phyloP scores from a whole-genome alignment of 2,888 invertebrate genomes.

The Elysia crispata region DNA sequence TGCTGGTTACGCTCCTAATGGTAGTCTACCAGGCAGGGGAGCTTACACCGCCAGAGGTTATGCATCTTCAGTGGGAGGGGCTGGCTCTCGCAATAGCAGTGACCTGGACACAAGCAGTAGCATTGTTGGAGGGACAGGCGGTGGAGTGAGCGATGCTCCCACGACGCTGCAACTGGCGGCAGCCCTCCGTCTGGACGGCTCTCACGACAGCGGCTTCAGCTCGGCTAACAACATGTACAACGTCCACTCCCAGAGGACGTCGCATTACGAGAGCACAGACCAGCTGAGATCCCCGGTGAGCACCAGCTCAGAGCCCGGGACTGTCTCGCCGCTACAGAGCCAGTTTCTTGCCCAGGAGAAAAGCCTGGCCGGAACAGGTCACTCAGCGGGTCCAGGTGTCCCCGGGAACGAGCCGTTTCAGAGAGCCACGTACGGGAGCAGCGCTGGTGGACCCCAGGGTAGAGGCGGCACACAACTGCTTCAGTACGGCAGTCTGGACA shows the following conservation, averaged over 20 bases:
- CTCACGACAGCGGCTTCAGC: conserved; percentile 62
- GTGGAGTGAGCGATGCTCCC: too few relatives aligned
- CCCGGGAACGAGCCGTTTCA: conserved; percentile 42
- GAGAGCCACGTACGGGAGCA: conserved; percentile 18
- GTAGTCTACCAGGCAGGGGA: conserved; percentile 4
- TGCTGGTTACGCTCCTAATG: conserved; percentile 50
- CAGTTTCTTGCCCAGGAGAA: neutral
- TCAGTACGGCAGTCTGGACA: conserved; percentile 65
- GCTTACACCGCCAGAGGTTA: neutral
- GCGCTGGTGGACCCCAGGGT: conserved; percentile 46
- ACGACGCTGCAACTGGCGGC: conserved; percentile 21
- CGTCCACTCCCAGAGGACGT: conserved; percentile 76
- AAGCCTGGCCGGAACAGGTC: neutral
- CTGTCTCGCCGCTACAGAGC: conserved; percentile 25
- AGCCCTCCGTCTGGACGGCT: conserved; percentile 66
- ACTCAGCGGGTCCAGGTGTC: conserved; percentile 15
- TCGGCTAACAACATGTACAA: conserved; percentile 76
- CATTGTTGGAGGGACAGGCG: neutral
- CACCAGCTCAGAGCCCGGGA: conserved; percentile 50
- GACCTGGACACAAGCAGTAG: conserved; percentile 26
- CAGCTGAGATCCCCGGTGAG: conserved; percentile 65
- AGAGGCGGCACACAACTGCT: neutral
- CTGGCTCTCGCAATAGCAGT: conserved; percentile 3
- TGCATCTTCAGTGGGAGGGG: neutral
- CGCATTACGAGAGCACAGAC: conserved; percentile 73